Conservation (phyloP, 2,113 vertebrate species). For the Spermophilus dauricus region DNA sequence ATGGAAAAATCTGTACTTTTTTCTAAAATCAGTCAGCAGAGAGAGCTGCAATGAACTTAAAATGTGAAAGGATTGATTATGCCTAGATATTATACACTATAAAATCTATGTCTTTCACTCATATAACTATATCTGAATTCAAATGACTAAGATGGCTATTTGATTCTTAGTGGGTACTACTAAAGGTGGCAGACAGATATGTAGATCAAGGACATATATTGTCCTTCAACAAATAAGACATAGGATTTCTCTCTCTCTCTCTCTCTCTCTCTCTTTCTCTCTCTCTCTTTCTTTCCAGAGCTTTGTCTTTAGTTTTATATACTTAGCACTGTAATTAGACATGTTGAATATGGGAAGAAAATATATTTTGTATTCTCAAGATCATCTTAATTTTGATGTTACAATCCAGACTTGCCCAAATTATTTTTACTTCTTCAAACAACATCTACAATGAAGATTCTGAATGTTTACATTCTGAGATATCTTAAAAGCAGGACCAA, state of each 20-base stretch:
- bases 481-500: neutral
- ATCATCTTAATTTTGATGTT: neutral
- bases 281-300: neutral
- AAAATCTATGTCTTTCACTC: neutral
- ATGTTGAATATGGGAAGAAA: neutral
- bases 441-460: neutral
- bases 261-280: too few relatives aligned
- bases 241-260: neutral
- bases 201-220: neutral
- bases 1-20: neutral
- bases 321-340: neutral
- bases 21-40: neutral
- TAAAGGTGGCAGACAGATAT: neutral
- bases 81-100: neutral
- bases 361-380: neutral
- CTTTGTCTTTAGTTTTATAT: neutral
- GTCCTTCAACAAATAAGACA: neutral
- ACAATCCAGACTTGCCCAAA: neutral
- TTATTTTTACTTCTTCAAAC: neutral
- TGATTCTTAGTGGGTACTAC: neutral
- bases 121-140: neutral
- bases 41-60: neutral
- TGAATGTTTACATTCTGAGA: neutral
- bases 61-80: neutral
- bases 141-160: neutral